Conservation (phyloP, 2,888 invertebrate species). For the Drosophila mercatorum region DNA sequence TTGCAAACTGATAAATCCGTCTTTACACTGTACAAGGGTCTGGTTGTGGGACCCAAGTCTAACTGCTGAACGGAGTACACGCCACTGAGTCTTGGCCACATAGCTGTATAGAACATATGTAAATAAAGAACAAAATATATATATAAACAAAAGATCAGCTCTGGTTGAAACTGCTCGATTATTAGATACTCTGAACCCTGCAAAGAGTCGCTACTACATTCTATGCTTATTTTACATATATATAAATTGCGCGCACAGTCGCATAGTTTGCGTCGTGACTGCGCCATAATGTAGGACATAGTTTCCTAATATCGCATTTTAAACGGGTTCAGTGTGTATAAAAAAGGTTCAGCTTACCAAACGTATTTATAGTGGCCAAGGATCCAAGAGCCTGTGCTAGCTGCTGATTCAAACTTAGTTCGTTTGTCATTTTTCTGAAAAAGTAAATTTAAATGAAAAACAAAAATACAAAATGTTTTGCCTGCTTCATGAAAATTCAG, state of each 20-base stretch:
- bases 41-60: not conserved
- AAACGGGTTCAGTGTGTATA: no score
- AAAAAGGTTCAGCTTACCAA: constrained; percentile 1
- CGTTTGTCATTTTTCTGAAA: constrained; percentile 8
- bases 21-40: constrained; percentile 21
- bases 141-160: no score
- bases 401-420: constrained; percentile 14
- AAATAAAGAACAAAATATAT: no score
- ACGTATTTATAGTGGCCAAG: not conserved
- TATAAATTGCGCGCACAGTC: no score
- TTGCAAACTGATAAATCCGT: not conserved
- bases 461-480: no score
- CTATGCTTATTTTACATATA: no score
- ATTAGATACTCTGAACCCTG: no score
- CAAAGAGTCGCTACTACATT: no score
- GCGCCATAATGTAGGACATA: no score
- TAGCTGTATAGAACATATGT: not conserved
- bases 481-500: not conserved
- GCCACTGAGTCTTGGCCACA: not conserved
- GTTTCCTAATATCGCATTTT: no score
- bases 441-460: not conserved
- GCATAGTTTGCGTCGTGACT: no score
- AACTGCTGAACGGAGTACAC: not conserved
- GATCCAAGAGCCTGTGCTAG: constrained; percentile 11
- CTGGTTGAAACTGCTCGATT: no score